A percentile compares a stretch with the other conserved stretches of the same genome.
Evolutionary conservation across 2,797 vertebrate genomes (phyloP).

Genomic region (Podarcis lilfordi): DNA sequence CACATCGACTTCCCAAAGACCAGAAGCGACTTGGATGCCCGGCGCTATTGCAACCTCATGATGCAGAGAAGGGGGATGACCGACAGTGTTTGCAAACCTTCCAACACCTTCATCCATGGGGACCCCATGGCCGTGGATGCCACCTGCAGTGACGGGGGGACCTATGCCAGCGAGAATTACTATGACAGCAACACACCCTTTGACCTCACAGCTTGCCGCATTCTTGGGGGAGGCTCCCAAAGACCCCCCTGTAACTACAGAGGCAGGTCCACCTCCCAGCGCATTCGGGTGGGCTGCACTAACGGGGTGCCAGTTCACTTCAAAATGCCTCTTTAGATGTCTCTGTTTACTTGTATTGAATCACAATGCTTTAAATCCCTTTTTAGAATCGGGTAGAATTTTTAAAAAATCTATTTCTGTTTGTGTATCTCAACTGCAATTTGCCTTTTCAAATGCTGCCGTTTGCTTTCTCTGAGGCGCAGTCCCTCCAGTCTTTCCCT

Average conservation of each 20-base stretch:
- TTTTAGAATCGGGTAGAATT: not conserved
- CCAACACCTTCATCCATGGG: conserved; percentile 70
- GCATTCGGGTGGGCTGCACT: conserved; percentile 56
- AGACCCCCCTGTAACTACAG: conserved; percentile 62
- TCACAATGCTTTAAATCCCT: not conserved
- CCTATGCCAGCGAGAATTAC: conserved; percentile 65
- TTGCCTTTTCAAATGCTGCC: not conserved
- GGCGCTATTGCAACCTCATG: conserved; percentile 63
- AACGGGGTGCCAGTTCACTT: conserved; percentile 59
- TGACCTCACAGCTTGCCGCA: conserved; percentile 61
- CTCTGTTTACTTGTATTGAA: not conserved
- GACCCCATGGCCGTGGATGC: conserved; percentile 37
- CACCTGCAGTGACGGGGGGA: conserved; percentile 45
- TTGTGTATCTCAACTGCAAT: not conserved
- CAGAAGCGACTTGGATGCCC: not conserved
- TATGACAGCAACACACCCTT: conserved; percentile 49
- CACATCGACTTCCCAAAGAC: conserved; percentile 35
- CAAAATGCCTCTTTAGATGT: not conserved
- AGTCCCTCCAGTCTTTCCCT: not conserved
- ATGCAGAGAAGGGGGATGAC: conserved; percentile 67
- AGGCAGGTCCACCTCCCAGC: conserved; percentile 15
- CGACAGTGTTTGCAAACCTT: conserved; percentile 24
- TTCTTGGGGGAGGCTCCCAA: conserved; percentile 40
- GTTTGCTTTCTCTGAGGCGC: not conserved
- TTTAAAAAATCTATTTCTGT: not conserved